Percentiles rank a stretch among this genome's conserved stretches.
Conservation (phyloP, 1,140 invertebrate species). For the Daktulosphaira vitifoliae region DNA sequence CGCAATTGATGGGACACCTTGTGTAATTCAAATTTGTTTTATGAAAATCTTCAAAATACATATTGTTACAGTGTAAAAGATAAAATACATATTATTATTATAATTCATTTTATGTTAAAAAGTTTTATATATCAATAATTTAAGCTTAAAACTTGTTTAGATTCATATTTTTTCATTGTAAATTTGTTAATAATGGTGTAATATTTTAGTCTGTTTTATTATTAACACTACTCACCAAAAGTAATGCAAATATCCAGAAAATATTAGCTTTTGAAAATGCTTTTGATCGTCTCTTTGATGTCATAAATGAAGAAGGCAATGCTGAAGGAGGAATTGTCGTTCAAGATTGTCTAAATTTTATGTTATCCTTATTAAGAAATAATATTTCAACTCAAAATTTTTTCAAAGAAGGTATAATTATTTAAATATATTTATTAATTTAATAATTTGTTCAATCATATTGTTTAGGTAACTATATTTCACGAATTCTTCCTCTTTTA, state of each 20-base stretch:
- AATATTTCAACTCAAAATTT: slow-evolving; percentile 98
- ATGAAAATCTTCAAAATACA: too few relatives aligned
- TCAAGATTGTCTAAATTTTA: slow-evolving; percentile 92
- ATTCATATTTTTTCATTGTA: slow-evolving; percentile 4
- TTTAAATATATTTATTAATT: slow-evolving; percentile 9
- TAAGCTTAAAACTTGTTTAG: background rate
- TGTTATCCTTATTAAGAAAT: slow-evolving; percentile 88
- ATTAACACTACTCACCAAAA: slow-evolving; percentile 87
- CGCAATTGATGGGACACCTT: too few relatives aligned
- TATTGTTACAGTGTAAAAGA: too few relatives aligned
- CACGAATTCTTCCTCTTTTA: slow-evolving; percentile 81
- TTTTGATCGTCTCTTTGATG: slow-evolving; percentile 90
- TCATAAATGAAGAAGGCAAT: slow-evolving; percentile 84
- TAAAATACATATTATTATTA: background rate
- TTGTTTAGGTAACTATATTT: slow-evolving; percentile 69
- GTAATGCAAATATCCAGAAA: slow-evolving; percentile 97
- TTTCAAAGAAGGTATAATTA: slow-evolving; percentile 76
- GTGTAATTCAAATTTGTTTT: too few relatives aligned
- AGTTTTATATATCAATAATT: background rate
- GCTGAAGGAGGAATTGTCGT: slow-evolving; percentile 95
- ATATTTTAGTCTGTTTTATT: slow-evolving; percentile 65
- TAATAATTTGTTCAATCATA: slow-evolving; percentile 6
- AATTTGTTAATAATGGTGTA: background rate
- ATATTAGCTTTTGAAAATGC: slow-evolving; percentile 99
- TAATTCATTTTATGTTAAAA: background rate